Base-by-base conservation (phyloP, 2,797 vertebrate species). In the Acrossocheilus fasciatus region DNA sequence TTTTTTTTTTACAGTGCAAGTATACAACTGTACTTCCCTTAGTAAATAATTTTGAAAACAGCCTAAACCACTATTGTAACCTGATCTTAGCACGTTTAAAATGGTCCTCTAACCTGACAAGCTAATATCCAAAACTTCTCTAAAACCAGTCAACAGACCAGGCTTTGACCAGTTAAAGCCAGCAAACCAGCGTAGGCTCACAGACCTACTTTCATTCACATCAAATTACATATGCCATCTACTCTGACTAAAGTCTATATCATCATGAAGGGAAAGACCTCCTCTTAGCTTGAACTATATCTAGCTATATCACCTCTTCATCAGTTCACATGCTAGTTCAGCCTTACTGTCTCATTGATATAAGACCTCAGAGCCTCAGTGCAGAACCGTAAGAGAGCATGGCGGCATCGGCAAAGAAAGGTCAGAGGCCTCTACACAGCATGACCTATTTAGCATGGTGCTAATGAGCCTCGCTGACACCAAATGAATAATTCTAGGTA, bases 391-490 rank as follows among this genome's bases (percentile, higher is more conserved):
- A 34, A 64, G 85, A 75, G 34, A 57, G 39, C 81, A 64, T 34
- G 26, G 73, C 12, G 2, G 36, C 12, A 43, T 69, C 26, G 15
- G 41, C n/a, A 76, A 70, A 59, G 47, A 73, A 87, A 83, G 89
- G 86, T 89, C 83, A 87, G 82, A 90, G 85, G 77, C 68, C 74
- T 81, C 73, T 73, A 80, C 74, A 47, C 69, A 86, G 83, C 75
- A 80, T 86, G 77, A 84, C 89, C 85, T 83, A 87, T 88, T 90
- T 90, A 88, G 82, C 73, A 50, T 26, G 26, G 23, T 81, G 75
- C 87, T 91, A 91, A 91, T 85, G 89, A 90, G 87, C 68, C 52
- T 86, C 50, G 34, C 82, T 85, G 87, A 87, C 84, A 81, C 45
- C 14, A 47, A 75, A 82, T 89, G 84, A 91, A 90, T 89, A 88